phyloP scores from a whole-genome alignment of 2,888 invertebrate genomes.

The Ectemnius continuus region DNA sequence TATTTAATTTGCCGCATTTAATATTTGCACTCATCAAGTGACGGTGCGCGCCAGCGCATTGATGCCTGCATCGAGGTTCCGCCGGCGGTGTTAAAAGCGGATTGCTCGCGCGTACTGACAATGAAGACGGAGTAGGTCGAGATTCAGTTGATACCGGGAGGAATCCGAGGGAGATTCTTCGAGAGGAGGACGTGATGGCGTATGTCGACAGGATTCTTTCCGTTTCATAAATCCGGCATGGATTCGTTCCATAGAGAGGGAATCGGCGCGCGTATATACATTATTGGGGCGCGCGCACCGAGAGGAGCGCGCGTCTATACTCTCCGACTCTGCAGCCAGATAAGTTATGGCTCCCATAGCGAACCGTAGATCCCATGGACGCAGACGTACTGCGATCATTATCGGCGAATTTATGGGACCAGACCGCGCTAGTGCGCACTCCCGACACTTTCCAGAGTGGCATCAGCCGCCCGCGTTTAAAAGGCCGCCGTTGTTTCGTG shows the following conservation, averaged over 20 bases:
- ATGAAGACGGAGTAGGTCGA: too few species aligned
- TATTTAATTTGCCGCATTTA: too few species aligned
- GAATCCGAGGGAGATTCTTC: background rate
- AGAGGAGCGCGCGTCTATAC: constrained; percentile 63
- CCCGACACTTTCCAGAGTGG: constrained; percentile 59
- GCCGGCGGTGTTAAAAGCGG: too few species aligned
- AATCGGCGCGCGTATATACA: constrained; percentile 42
- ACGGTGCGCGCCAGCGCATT: too few species aligned
- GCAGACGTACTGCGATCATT: constrained; percentile 78
- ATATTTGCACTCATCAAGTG: background rate
- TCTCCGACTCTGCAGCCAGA: constrained; percentile 46
- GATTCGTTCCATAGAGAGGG: constrained; percentile 49
- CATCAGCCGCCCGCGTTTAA: constrained; percentile 54
- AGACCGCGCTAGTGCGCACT: constrained; percentile 40
- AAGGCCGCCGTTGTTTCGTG: constrained; percentile 41
- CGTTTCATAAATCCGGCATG: constrained; percentile 60
- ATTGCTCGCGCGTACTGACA: too few species aligned
- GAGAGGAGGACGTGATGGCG: background rate
- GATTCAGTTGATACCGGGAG: background rate
- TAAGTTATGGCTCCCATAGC: constrained; percentile 77
- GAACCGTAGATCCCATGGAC: constrained; percentile 75
- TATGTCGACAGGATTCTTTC: constrained; percentile 39
- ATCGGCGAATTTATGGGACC: constrained; percentile 75
- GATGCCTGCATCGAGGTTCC: too few species aligned
- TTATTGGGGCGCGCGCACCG: constrained; percentile 45